phyloP scores from a whole-genome alignment of 2,113 vertebrate species.

The Epinephelus lanceolatus region DNA sequence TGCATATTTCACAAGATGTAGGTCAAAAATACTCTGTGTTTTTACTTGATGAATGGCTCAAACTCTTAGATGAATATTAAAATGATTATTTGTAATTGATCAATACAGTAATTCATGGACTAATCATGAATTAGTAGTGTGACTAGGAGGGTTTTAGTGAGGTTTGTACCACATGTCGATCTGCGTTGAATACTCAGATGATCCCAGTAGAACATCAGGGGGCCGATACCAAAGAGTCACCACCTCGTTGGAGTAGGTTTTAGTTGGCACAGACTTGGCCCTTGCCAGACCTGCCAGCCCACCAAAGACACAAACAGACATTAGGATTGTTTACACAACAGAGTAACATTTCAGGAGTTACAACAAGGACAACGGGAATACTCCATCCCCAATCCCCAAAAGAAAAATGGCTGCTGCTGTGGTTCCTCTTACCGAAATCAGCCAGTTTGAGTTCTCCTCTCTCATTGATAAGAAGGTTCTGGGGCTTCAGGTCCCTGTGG shows the following conservation, averaged over 20 bases:
- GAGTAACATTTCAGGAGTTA: neutral
- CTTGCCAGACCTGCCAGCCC: slow-evolving; percentile 90
- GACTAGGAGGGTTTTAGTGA: neutral
- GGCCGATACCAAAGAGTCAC: slow-evolving; percentile 98
- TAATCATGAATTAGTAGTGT: neutral
- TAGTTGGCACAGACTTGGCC: slow-evolving; percentile 97
- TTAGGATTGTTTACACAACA: neutral
- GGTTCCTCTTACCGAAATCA: slow-evolving; percentile 91
- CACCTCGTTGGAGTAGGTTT: slow-evolving; percentile 98
- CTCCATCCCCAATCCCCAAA: neutral
- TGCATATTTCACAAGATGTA: too few relatives aligned
- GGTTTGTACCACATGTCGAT: slow-evolving; percentile 96
- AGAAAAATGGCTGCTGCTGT: neutral
- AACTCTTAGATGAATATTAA: neutral
- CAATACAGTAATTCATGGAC: neutral
- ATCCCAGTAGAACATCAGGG: slow-evolving; percentile 95
- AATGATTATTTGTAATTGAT: neutral
- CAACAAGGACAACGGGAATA: neutral
- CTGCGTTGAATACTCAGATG: slow-evolving; percentile 97
- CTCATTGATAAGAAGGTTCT: slow-evolving; percentile 98
- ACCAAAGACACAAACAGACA: slow-evolving; percentile 1
- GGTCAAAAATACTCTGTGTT: neutral
- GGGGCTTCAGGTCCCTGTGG: slow-evolving; percentile 97
- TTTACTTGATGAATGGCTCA: neutral
- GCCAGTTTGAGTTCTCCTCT: slow-evolving; percentile 97